Evolutionary conservation across 2,113 vertebrate genomes (phyloP).

Genomic region (Tachuris rubrigastra): DNA sequence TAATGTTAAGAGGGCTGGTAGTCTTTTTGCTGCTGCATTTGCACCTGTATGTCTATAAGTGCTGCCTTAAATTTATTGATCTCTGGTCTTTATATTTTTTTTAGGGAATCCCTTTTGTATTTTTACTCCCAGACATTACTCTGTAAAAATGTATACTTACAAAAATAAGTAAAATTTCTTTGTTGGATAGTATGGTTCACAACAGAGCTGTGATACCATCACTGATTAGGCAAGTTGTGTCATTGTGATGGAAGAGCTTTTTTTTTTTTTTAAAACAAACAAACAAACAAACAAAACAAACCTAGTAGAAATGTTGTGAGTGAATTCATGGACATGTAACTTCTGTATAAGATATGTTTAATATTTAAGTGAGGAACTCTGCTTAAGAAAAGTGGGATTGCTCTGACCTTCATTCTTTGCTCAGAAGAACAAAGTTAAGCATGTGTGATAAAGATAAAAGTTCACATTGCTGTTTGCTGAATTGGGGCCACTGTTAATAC

Average conservation of each 20-base stretch:
- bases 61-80: background rate
- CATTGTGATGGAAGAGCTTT: background rate
- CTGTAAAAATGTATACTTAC: background rate
- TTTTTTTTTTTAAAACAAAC: background rate
- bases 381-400: background rate
- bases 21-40: background rate
- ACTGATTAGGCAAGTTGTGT: background rate
- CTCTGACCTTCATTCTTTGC: conserved; percentile 40
- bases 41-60: background rate
- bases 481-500: background rate
- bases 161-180: background rate
- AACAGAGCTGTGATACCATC: background rate
- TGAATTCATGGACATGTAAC: background rate
- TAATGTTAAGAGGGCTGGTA: background rate
- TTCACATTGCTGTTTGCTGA: background rate
- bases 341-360: background rate
- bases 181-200: background rate
- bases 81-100: background rate
- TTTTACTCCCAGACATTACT: background rate
- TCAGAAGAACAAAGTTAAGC: conserved; percentile 19
- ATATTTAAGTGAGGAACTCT: background rate
- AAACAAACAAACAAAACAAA: too few species aligned
- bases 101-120: background rate
- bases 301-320: background rate
- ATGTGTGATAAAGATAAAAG: conserved; percentile 3